Base-by-base conservation (phyloP, 2,888 invertebrate species). In the Macroteleia sp. region DNA sequence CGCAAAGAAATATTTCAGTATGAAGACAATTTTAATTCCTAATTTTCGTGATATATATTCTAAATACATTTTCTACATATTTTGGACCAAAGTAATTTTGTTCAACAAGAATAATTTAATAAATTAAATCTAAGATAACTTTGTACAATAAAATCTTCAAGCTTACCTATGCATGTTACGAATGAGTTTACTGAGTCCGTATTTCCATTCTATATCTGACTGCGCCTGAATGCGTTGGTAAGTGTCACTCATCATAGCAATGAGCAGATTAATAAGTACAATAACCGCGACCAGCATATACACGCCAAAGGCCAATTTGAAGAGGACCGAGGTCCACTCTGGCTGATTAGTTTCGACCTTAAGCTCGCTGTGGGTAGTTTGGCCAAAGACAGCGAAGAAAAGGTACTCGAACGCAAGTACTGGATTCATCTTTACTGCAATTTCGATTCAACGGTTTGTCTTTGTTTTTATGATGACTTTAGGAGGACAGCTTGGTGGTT, bases 181-280 rank as follows among this genome's bases (percentile, higher is more conserved):
- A 83, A 96, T 95, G 74, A 96, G 92, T 90, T 95, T 96, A 46
- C 96, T 95, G 77, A 95, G 91, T 42, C 96, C 96, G 88, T 95
- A 96, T 91, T 96, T 96, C 96, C 96, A 96, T 89, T 96, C 96
- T 70, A 94, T 95, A 90, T 96, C 96, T 2, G 95, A 95, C 89
- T 95, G 95, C 19, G 99, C 99, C 95, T 99, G 97, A 90, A 99
- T 99, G 91, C 98, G 95, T 92, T 99, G 99, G 93, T 99, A 99
- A 89, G 99, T 99, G 94, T 99, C 99, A 93, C 98, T 98, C 98
- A 99, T 99, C 99, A 99, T 99, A 93, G 99, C 99, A 95, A 99
- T 99, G 92, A 99, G 96, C 92, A 99, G 95, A 93, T 99, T 99
- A 93, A 99, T 97, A 90, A 99, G 95, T 91, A 99, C 99, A 91